Evolutionary conservation across 2,888 invertebrate species (phyloP), one percentile per base, ranked within the genome.

Genomic region (Caenorhabditis sp.): DNA sequence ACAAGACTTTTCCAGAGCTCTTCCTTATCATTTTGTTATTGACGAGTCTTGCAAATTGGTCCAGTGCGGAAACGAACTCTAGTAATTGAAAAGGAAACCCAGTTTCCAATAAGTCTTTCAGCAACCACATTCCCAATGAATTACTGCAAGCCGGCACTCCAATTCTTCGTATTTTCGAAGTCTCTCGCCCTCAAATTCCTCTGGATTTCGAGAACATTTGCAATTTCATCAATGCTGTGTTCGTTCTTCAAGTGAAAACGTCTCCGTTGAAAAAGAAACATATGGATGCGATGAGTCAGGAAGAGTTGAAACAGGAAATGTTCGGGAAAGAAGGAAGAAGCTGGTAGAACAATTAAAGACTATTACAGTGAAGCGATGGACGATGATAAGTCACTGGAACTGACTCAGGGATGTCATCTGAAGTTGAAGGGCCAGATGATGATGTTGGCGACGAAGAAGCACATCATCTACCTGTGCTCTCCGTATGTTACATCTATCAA

Each of bases 191-290:
- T 0, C 89, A 91, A 64, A 89, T 91, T 53, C 90, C 90, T 8
- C 60, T 91, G 50, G 90, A 90, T 69, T 91, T 89, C 60, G 91
- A 91, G 47, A 91, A 89, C 68, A 89, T 90, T 53, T 89, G 88
- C 83, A 90, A 91, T 70, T 91, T 91, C 70, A 91, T 91, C 79
- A 91, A 91, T 70, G 90, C 90, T 8, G 91, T 91, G 8, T 91
- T 91, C 65, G 90, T 91, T 6, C 83, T 91, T 1, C 89, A 91
- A 79, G 88, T 90, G 24, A 85, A 88, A 47, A 84, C 85, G 20
- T 82, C 86, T 3, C 88, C 87, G 11, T 20, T 76, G 60, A 70
- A 71, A 24, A 80, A 77, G 55, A 80, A 77, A 35, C 37, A 72
- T 35, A 47, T 68, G 64, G 78, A 69, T 56, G 67, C 65, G 13